A percentile compares a stretch with the other conserved stretches of the same genome.
Evolutionary conservation across 2,113 vertebrate species (phyloP).

Genomic region (Antechinus stuartii): DNA sequence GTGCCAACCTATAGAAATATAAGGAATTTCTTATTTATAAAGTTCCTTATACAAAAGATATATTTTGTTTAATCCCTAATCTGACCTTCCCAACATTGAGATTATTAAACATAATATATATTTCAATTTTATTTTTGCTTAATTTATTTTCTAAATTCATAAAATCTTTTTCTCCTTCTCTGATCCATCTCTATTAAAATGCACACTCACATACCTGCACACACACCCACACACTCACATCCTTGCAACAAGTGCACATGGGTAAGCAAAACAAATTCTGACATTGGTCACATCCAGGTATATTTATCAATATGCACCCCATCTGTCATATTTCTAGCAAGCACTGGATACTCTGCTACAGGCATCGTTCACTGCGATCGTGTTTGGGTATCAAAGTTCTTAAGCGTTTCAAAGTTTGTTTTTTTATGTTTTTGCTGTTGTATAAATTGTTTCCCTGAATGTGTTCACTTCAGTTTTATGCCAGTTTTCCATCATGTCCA

Average conservation of each 20-base stretch:
- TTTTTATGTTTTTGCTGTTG: background rate
- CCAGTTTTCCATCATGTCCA: too few relatives aligned
- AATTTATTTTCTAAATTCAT: background rate
- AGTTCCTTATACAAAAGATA: background rate
- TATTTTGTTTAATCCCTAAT: background rate
- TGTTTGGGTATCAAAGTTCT: background rate
- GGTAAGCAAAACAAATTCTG: background rate
- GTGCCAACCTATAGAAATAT: background rate
- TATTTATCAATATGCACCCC: background rate
- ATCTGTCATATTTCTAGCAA: background rate
- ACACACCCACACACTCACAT: background rate
- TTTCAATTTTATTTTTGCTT: background rate
- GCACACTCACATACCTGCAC: too few relatives aligned
- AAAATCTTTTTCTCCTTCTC: background rate
- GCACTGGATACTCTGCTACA: background rate
- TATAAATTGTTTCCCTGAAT: background rate
- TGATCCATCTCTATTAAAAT: background rate
- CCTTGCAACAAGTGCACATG: background rate
- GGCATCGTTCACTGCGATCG: background rate
- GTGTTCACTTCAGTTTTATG: too few relatives aligned
- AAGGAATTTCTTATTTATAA: background rate
- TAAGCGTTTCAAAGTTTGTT: background rate
- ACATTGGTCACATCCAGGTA: background rate
- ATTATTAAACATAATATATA: background rate
- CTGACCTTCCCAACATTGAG: background rate